Base-by-base conservation (phyloP, 2,113 vertebrate genomes). In the Stigmatopora nigra region DNA sequence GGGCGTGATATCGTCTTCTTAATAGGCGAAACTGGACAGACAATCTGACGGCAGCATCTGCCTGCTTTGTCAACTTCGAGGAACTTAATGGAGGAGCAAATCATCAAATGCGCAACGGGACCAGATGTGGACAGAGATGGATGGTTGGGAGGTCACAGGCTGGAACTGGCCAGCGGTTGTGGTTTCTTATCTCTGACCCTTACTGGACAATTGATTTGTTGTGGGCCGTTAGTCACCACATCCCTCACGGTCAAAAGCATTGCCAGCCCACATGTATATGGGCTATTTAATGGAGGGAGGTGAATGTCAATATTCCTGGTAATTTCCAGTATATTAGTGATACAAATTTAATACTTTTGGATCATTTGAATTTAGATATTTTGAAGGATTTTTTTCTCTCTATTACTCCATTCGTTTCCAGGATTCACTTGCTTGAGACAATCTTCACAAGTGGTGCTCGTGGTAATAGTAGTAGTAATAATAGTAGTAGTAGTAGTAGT, bases 121-220 rank as follows among this genome's bases (percentile, higher is more conserved):
- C 76, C 71, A 82, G 65, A 80, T 78, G 79, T 73, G 82, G 91
- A 94, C 93, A 93, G 91, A 94, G 96, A 95, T 94, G 89, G 91
- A 96, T 94, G 88, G 75, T 87, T 83, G 61, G 74, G 90, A 83
- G 92, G 93, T 94, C 94, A 91, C 82, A 75, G 84, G 90, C 68
- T 89, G 89, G 88, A 84, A 83, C 89, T 61, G 63, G 82, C 86
- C 89, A 91, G 89, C 88, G 88, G 89, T 84, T 88, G 80, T 78
- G 82, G 80, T 72, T 83, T 87, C 92, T 93, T 94, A 92, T 92
- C 92, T 93, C 86, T 90, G 83, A 87, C 89, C 85, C 63, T 80
- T 87, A 89, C 90, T 66, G 82, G 88, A 89, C 92, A 95, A 94
- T 95, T 84, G 91, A 94, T 96, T 95, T 89, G 92, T 90, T 93